These are phyloP conservation scores for Emesis russula DNA, from an alignment of 2,888 invertebrate genomes.

Conservation along the genomic window DNA sequence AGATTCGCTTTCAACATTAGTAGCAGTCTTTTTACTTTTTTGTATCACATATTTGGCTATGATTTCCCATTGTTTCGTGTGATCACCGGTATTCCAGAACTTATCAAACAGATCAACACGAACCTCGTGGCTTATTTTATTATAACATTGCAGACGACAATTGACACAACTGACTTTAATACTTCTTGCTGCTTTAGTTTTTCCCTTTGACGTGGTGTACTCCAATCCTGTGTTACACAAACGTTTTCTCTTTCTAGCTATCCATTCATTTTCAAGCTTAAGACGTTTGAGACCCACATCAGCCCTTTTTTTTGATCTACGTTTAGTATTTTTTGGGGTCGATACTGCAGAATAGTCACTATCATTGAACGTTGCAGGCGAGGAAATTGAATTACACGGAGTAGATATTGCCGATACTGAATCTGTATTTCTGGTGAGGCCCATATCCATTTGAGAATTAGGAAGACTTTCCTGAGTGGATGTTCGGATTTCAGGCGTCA, in stretches of 20 bases:
- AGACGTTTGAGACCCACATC: too few species aligned
- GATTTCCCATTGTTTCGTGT: too few species aligned
- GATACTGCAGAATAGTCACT: conserved; percentile 21
- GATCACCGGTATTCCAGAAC: too few species aligned
- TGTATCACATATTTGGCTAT: too few species aligned
- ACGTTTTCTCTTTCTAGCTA: too few species aligned
- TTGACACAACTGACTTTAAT: conserved; percentile 20
- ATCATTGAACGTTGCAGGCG: conserved; percentile 3
- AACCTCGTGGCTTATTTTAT: too few species aligned
- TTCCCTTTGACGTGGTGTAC: not conserved
- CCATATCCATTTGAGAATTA: not conserved
- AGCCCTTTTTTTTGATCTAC: too few species aligned
- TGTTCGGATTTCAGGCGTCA: not conserved
- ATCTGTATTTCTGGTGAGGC: not conserved
- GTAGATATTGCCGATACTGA: conserved; percentile 24
- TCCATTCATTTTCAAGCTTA: too few species aligned
- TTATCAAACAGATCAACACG: too few species aligned
- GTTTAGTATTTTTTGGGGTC: not conserved
- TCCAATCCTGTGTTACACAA: too few species aligned
- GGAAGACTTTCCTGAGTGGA: not conserved
- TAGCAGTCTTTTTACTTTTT: too few species aligned
- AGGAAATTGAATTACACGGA: conserved; percentile 16
- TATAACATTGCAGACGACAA: conserved; percentile 7
- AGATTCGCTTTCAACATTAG: too few species aligned
- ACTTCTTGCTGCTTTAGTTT: conserved; percentile 29